Percentiles rank a stretch among this genome's conserved stretches.
Conservation (phyloP, 1,140 invertebrate species). For the Ylistrum balloti region DNA sequence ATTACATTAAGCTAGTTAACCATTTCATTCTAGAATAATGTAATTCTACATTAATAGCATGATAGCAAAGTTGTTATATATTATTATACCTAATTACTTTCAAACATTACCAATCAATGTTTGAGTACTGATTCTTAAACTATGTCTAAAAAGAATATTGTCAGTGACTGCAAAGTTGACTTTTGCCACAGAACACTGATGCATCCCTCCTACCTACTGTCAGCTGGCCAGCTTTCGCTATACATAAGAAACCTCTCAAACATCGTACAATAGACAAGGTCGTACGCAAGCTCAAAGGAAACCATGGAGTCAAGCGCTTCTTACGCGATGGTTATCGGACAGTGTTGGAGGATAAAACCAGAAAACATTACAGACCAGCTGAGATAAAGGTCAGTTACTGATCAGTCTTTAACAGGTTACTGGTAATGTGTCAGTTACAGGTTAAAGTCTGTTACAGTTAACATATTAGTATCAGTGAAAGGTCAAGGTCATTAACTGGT, state of each 20-base stretch:
- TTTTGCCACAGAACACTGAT: constrained; percentile 88
- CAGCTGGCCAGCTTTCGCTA: constrained; percentile 98
- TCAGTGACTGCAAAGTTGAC: too few relatives aligned
- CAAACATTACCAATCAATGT: too few relatives aligned
- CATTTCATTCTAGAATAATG: too few relatives aligned
- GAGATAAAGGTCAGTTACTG: constrained; percentile 86
- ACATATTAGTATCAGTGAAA: neutral
- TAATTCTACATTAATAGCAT: too few relatives aligned
- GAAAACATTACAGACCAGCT: constrained; percentile 88
- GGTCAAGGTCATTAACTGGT: too few relatives aligned
- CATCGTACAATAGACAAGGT: constrained; percentile 94
- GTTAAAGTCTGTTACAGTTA: neutral
- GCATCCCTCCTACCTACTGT: constrained; percentile 94
- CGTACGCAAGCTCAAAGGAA: constrained; percentile 91
- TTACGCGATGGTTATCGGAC: constrained; percentile 97
- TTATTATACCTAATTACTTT: too few relatives aligned
- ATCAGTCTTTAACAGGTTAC: too few relatives aligned
- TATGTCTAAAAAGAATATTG: too few relatives aligned
- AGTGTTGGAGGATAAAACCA: constrained; percentile 91
- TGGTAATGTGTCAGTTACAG: neutral
- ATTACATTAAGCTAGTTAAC: too few relatives aligned
- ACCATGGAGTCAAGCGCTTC: constrained; percentile 97
- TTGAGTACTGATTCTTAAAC: too few relatives aligned
- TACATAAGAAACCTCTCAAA: constrained; percentile 95
- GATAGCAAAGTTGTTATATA: too few relatives aligned